Evolutionary conservation across 1,140 invertebrate species (phyloP), one percentile per base, ranked within the genome.

Genomic region (Zelostemma sp.): DNA sequence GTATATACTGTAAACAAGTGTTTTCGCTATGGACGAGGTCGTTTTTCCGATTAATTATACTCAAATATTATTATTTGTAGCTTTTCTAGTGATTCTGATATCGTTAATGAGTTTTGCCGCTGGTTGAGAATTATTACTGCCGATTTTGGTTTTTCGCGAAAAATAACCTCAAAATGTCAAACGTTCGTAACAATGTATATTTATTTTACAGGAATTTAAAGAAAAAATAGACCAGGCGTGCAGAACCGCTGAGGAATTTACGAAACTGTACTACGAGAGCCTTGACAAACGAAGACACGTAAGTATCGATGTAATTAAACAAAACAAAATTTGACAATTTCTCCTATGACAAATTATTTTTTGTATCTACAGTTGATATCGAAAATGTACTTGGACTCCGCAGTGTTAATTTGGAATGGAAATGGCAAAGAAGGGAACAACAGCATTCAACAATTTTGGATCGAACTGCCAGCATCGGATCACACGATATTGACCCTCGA

Each of bases 341-440:
- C 18, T 25, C 17, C n/a, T 40, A 40, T 12, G 15, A 48, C 43
- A 63, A 31, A 16, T 19, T 46, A 19, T 8, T 25, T 38, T 33
- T 8, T 41, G 31, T 46, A 33, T 43, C 41, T 33, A 43, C 38
- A 93, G 91, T 79, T 91, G 73, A 90, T 95, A 62, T 88, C 89
- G 0, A 91, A 91, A 74, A 81, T 96, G 21, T 97, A 96, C 72
- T 78, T 95, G 68, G 92, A 95, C 46, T 89, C 88, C 17, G 93
- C 90, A n/a, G 83, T 90, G 12, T 81, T 95, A 38, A 90, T 94
- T 16, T 97, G 93, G 94, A 95, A 96, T 87, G 95, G 95, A 18
- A 94, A 94, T 86, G 89, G 90, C 6, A 87, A 90, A 1, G 89
- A 83, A 61, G 93, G 93, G 1, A 90, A 89, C 73, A 90, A 92